A percentile compares a stretch with the other conserved stretches of the same genome.
phyloP scores from a whole-genome alignment of 1,140 invertebrate genomes.

The Cotesia chilonis region DNA sequence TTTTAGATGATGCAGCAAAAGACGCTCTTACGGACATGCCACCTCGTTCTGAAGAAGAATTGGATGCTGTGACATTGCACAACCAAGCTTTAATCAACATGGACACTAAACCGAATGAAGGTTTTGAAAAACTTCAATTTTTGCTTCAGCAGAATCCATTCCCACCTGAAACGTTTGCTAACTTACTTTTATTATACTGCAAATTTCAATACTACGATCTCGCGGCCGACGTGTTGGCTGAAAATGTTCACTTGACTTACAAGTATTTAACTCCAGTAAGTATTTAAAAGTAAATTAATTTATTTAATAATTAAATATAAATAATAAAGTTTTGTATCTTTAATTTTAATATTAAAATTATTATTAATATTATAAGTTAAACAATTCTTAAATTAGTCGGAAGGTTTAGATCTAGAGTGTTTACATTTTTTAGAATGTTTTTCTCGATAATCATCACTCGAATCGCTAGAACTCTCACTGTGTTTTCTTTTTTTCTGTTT shows the following conservation, averaged over 20 bases:
- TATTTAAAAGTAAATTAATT: conserved; percentile 36
- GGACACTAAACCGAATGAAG: conserved; percentile 87
- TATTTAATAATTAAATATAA: conserved; percentile 17
- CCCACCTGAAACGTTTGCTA: conserved; percentile 97
- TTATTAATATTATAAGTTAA: conserved; percentile 11
- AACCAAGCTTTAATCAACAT: conserved; percentile 98
- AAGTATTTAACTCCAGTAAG: conserved; percentile 91
- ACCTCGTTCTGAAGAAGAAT: conserved; percentile 93
- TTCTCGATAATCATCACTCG: conserved; percentile 40
- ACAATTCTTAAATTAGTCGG: conserved; percentile 40
- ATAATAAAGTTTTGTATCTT: background rate
- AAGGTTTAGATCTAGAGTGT: conserved; percentile 49
- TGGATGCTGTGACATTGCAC: conserved; percentile 97
- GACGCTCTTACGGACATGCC: conserved; percentile 98
- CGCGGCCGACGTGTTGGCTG: conserved; percentile 96
- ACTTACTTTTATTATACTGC: conserved; percentile 93
- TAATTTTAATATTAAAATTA: background rate
- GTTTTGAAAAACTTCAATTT: conserved; percentile 98
- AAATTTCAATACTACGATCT: conserved; percentile 98
- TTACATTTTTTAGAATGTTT: conserved; percentile 56
- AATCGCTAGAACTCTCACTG: conserved; percentile 40
- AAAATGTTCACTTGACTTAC: conserved; percentile 96
- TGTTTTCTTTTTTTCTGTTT: conserved; percentile 49
- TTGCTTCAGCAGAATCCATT: conserved; percentile 95
- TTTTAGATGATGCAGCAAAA: conserved; percentile 83